Base-by-base conservation (phyloP, 2,113 vertebrate species). In the Scomber colias region DNA sequence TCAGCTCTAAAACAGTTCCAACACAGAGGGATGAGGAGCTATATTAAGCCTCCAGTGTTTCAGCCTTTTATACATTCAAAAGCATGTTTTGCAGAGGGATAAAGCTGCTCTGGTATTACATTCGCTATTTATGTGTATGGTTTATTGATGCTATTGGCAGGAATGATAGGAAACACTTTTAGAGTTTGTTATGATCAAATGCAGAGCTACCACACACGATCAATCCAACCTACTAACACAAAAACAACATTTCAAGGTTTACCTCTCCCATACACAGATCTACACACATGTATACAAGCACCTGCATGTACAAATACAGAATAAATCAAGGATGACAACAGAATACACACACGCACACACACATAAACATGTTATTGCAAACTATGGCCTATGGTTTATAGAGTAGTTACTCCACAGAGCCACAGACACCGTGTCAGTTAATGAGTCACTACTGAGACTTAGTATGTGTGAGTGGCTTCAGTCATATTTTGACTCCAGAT, bases 1-100 rank as follows among this genome's bases (percentile, higher is more conserved):
- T 78, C 51, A 46, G 75, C 73, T 83, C 59, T 65, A 17, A 83
- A 85, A 77, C 51, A 10, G 59, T 59, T 62, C 69, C 77, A 82
- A 81, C 49, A 21, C 55, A 27, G 71, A 79, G 10, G 35, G 62
- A 68, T 65, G 35, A 66, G 81, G 55, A 30, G 55, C 77, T 90
- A 89, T 87, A 89, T 87, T 79, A 70, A 83, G 78, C 77, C 71
- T 59, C 45, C 30, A 50, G 14, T 70, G 66, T 83, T 75, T 84
- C 73, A 54, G 62, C 31, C 53, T 79, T 83, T 73, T 12, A 27
- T 27, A 73, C 60, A 67, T 74, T 35, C 51, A 64, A 72, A 65
- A 61, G 53, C 7, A 63, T 59, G 27, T 15, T 83, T 75, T 31
- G 21, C 44, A 51, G 9, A 31, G 14, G 11, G 6, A 61, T 19